Evolutionary conservation across 2,888 invertebrate species (phyloP), one percentile per base, ranked within the genome.

Genomic region (Polylopha cassiicola): DNA sequence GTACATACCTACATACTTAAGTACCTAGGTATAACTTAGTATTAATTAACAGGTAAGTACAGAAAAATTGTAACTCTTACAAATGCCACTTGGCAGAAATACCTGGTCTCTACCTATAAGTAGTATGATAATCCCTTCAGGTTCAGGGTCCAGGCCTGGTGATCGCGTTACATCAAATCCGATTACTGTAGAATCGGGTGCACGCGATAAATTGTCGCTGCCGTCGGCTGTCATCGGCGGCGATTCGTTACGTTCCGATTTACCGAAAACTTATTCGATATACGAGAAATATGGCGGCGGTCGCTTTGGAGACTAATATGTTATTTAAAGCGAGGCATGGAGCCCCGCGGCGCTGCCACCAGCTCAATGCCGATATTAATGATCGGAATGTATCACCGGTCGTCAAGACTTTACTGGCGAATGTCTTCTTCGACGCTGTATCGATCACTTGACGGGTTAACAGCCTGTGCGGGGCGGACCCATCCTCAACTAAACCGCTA

Each of bases 291-390:
- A 74, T 74, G 64, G 66, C 67, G 73, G 72, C 78, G 76, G 79
- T 55, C 59, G 71, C 79, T 79, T 79, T 78, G 73, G 68, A 61
- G 65, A 55, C 77, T 81, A 80, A 81, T 78, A 70, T 75, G 77
- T 78, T 78, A 78, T 76, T 76, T 73, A 74, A 71, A 65, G 70
- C 63, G 59, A 55, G 53, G 51, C 48, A 43, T 52, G 74, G 70
- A 64, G 68, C 64, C 81, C 82, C 75, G 80, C 68, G 50, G 81
- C 57, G 80, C 73, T 63, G 73, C 75, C 75, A 70, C 73, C 58
- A 65, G 55, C 68, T 75, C 75, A 76, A 78, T 75, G 73, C 70
- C 52, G 64, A 71, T 76, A 82, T 80, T 81, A 77, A 80, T 80
- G 79, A 60, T 56, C 53, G 55, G 61, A 58, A 77, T 79, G 76